These are phyloP conservation scores for Hirtodrosophila histrioides DNA, from an alignment of 2,888 invertebrate species.

Conservation along the genomic window DNA sequence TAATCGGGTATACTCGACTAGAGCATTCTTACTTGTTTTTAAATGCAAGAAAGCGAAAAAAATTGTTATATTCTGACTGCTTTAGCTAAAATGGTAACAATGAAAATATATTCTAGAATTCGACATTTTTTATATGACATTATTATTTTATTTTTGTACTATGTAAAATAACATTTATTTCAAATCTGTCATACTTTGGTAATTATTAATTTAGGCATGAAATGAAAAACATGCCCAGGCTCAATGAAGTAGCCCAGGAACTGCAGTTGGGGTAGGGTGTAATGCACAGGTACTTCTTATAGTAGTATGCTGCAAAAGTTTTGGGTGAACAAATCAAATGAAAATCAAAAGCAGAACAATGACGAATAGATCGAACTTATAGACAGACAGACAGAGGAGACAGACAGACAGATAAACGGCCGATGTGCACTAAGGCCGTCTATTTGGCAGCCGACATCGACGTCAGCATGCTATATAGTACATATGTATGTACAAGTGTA, in stretches of 20 bases:
- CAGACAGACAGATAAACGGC: slow-evolving; percentile 23
- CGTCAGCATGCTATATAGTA: slow-evolving; percentile 50
- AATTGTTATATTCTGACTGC: no score
- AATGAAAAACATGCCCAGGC: no score
- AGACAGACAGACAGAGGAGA: slow-evolving; percentile 26
- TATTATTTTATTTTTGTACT: no score
- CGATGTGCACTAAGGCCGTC: slow-evolving; percentile 61
- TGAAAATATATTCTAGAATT: no score
- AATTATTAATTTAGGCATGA: no score
- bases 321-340: slow-evolving; percentile 6
- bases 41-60: no score
- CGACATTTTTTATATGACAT: no score
- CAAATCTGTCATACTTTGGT: no score
- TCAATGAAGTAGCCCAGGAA: background rate
- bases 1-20: no score
- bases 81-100: no score
- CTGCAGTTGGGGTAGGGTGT: background rate
- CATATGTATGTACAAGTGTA: slow-evolving; percentile 4
- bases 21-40: no score
- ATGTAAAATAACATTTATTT: no score
- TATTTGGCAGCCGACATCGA: slow-evolving; percentile 53
- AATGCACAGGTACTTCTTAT: background rate
- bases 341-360: slow-evolving; percentile 59
- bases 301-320: background rate
- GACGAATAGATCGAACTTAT: slow-evolving; percentile 65